A percentile compares a stretch with the other conserved stretches of the same genome.
These are phyloP conservation scores for Aphelenchoides besseyi DNA, from an alignment of 1,140 invertebrate species.

Conservation along the genomic window DNA sequence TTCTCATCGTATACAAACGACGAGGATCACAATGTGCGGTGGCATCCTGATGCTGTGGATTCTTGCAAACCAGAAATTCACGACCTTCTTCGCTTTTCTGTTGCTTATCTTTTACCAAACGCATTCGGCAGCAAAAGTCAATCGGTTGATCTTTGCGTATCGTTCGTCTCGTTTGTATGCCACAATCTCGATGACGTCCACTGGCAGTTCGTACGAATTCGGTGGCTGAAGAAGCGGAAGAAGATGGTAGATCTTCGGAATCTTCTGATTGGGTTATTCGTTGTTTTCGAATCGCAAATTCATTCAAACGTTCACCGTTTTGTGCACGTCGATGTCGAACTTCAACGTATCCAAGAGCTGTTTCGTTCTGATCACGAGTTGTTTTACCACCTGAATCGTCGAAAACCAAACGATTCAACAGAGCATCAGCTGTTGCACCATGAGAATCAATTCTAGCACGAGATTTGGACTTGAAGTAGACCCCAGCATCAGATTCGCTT, in stretches of 20 bases:
- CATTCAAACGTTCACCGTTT: background rate
- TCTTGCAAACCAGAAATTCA: background rate
- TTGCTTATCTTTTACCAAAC: background rate
- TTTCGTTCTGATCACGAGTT: background rate
- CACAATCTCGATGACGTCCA: background rate
- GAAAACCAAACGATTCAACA: background rate
- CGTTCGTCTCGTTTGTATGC: background rate
- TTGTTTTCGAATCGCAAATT: background rate
- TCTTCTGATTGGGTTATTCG: background rate
- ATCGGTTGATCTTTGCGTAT: background rate
- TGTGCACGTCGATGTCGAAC: background rate
- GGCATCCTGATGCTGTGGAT: background rate
- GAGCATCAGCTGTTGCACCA: background rate
- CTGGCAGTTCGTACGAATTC: background rate
- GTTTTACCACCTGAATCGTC: background rate
- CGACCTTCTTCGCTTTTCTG: background rate
- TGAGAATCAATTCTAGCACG: background rate
- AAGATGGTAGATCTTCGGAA: background rate
- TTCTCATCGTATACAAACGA: background rate
- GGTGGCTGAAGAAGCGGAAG: background rate
- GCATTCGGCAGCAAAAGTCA: conserved; percentile 8
- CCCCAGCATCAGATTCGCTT: background rate
- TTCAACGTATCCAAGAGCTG: background rate
- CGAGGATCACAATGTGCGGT: background rate
- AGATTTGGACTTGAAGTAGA: background rate